phyloP scores from a whole-genome alignment of 2,113 vertebrate species.

The Potamarius usumacintae region DNA sequence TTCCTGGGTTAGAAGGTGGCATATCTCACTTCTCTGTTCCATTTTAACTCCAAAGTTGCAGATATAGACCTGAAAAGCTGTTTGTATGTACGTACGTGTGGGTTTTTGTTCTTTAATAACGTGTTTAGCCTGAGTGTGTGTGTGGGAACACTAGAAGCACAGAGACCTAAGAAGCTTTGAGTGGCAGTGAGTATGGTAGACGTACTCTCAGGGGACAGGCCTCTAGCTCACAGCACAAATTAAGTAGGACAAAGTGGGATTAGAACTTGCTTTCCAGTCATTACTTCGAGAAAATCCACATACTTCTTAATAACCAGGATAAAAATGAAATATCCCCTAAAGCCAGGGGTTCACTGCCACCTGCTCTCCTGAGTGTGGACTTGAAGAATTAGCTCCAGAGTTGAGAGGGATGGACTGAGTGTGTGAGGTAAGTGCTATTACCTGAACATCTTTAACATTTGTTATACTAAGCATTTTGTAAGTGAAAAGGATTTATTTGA shows the following conservation, averaged over 20 bases:
- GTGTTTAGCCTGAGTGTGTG: slow-evolving; percentile 26
- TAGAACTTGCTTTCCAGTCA: slow-evolving; percentile 57
- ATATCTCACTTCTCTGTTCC: neutral
- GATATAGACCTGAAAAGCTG: neutral
- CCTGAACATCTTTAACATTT: neutral
- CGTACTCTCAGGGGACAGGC: slow-evolving; percentile 22
- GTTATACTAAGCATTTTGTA: neutral
- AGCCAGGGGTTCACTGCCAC: neutral
- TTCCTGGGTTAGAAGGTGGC: neutral
- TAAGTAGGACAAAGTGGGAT: slow-evolving; percentile 66
- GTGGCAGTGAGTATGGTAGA: slow-evolving; percentile 41
- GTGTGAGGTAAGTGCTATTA: neutral
- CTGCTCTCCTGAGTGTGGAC: neutral
- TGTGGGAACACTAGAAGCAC: slow-evolving; percentile 57
- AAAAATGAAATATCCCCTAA: slow-evolving; percentile 17
- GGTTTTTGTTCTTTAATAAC: neutral
- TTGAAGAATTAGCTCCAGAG: neutral
- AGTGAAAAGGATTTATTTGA: neutral
- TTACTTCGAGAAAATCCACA: slow-evolving; percentile 61
- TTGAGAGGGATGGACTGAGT: neutral
- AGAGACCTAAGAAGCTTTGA: slow-evolving; percentile 63
- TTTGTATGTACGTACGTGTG: neutral
- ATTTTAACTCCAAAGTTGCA: slow-evolving; percentile 27
- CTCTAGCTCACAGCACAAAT: slow-evolving; percentile 53
- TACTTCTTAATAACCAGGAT: slow-evolving; percentile 48